These are phyloP conservation scores for Megalops atlanticus DNA, from an alignment of 2,113 vertebrate genomes.

Conservation along the genomic window DNA sequence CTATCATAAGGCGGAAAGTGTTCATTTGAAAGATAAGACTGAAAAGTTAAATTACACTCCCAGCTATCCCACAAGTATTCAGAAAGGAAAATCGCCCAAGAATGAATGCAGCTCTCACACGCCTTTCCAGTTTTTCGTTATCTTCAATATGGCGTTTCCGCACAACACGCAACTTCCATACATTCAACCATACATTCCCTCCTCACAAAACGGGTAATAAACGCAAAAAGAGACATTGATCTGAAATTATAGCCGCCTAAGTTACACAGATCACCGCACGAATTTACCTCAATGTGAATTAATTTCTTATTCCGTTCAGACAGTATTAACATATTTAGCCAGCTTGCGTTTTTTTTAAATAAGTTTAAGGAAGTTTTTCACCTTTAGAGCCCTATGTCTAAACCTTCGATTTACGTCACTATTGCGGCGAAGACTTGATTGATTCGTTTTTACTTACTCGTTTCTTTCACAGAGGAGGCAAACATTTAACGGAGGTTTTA, in stretches of 20 bases:
- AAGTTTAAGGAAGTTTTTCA: background rate
- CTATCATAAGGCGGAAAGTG: background rate
- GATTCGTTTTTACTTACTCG: background rate
- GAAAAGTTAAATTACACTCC: background rate
- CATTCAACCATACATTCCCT: slow-evolving; percentile 33
- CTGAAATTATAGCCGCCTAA: background rate
- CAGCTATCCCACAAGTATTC: background rate
- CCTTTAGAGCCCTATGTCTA: background rate
- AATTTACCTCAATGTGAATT: background rate
- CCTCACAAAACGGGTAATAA: background rate
- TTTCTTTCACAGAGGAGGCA: background rate
- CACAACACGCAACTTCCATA: slow-evolving; percentile 43
- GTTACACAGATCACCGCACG: background rate
- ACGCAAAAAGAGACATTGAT: background rate
- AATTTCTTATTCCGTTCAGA: background rate
- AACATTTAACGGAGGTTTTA: background rate
- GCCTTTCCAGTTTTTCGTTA: slow-evolving; percentile 23
- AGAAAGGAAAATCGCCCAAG: background rate
- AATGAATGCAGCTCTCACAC: background rate
- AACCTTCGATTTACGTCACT: background rate
- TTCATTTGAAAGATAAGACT: background rate
- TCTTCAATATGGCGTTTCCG: slow-evolving; percentile 66
- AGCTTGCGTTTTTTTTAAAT: background rate
- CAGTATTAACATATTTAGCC: background rate
- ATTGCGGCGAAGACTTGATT: background rate